Base-by-base conservation (phyloP, 2,113 vertebrate genomes). In the Cygnus atratus region DNA sequence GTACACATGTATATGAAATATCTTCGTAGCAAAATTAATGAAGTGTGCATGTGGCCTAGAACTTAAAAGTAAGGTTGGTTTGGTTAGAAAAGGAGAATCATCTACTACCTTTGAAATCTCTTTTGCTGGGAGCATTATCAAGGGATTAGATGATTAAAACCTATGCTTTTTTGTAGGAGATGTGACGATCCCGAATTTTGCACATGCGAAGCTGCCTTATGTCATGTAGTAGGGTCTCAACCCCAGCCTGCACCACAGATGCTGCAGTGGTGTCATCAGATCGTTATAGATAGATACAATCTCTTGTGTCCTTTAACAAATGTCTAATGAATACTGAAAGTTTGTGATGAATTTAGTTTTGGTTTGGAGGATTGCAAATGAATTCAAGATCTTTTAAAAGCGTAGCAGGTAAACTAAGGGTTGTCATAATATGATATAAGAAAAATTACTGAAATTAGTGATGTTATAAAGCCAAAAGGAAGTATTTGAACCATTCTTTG, bases 221-320 rank as follows among this genome's bases (percentile, higher is more conserved):
- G 46, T 46, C 13, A 6, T 1, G 0, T 63, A 22, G 10, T 33
- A 13, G 7, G 6, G 61, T 70, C 16, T 59, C 4, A 39, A 41
- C 26, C 4, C 21, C 39, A 41, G 6, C 13, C 37, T 79, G 16
- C 39, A 18, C 10, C 26, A 13, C 43, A 70, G 54, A 24, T 65
- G 12, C 41, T 67, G 20, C 61, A 65, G 22, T 29, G 39, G 8
- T 86, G n/a, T 2, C 17, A 29, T 59, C 48, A 11, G 10, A 22
- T 70, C 13, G 17, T 52, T 3, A 0, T 44, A 26, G 33, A 44
- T 26, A 41, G 35, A 15, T 50, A 26, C 18, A 48, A 6, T 50
- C 54, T 85, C 9, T 7, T 18, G 2, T 63, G 15, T 57, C 35
- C 67, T 66, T 44, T 37, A 71, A 39, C 2, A 2, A 41, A 25